These are phyloP conservation scores for Coilia nasus DNA, from an alignment of 2,797 vertebrate species.

Conservation along the genomic window DNA sequence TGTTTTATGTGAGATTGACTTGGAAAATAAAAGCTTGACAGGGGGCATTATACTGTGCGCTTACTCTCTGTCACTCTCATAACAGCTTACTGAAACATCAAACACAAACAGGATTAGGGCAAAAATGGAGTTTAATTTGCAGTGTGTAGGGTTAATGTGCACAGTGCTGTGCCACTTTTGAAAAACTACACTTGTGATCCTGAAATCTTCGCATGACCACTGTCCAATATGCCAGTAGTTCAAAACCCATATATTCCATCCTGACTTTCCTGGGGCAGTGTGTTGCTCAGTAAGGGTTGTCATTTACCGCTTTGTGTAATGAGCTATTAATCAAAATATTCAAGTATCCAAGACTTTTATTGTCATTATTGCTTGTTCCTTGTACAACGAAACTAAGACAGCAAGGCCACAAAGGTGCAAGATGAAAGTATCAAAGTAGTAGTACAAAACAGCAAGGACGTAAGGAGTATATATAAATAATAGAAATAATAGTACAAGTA, in stretches of 20 bases:
- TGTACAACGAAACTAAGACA: too few species aligned
- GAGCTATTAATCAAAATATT: background rate
- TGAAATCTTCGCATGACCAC: background rate
- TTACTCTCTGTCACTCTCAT: background rate
- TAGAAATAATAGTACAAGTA: too few species aligned
- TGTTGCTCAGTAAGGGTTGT: background rate
- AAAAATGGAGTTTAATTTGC: background rate
- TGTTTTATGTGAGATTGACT: conserved; percentile 42
- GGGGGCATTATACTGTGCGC: conserved; percentile 4
- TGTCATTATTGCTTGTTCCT: too few species aligned
- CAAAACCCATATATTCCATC: background rate
- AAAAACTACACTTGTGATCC: background rate
- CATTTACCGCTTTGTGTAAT: background rate
- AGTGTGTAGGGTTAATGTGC: background rate
- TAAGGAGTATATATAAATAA: too few species aligned
- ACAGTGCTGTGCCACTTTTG: background rate
- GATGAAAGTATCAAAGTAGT: too few species aligned
- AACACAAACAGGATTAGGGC: background rate
- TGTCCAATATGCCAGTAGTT: background rate
- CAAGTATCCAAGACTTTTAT: too few species aligned
- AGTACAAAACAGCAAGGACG: too few species aligned
- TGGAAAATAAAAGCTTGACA: conserved; percentile 17
- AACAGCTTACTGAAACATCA: background rate
- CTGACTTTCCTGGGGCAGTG: background rate
- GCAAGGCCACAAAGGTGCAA: too few species aligned